Percentiles rank a stretch among this genome's conserved stretches.
phyloP scores from a whole-genome alignment of 2,113 vertebrate species.

The Martes martes region DNA sequence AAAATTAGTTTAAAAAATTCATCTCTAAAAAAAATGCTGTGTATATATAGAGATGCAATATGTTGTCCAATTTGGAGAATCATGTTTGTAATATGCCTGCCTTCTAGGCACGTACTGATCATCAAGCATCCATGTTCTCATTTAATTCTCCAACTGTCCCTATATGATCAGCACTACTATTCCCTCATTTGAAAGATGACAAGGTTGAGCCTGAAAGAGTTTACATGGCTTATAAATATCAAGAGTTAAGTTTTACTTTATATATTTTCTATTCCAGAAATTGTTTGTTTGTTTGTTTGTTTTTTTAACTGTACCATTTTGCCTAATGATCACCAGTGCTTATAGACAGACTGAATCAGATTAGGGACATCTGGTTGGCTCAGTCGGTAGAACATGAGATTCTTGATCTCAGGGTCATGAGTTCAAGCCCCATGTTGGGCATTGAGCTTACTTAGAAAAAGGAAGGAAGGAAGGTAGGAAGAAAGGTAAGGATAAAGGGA shows the following conservation, averaged over 20 bases:
- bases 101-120: background rate
- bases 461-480: no score
- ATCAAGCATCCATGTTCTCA: background rate
- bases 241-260: background rate
- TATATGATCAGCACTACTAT: background rate
- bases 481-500: fast-evolving
- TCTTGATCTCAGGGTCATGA: background rate
- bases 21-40: background rate
- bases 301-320: background rate
- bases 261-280: background rate
- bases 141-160: no score
- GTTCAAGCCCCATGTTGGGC: background rate
- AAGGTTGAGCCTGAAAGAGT: background rate
- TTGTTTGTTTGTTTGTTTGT: background rate
- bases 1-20: background rate
- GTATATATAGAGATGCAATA: background rate
- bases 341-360: background rate
- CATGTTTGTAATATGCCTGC: background rate
- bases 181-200: background rate
- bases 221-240: background rate
- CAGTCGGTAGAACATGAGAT: background rate
- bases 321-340: background rate
- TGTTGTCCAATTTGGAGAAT: background rate
- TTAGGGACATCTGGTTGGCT: background rate
- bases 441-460: background rate